Evolutionary conservation across 2,113 vertebrate genomes (phyloP), one percentile per base, ranked within the genome.

Genomic region (Saguinus midas): DNA sequence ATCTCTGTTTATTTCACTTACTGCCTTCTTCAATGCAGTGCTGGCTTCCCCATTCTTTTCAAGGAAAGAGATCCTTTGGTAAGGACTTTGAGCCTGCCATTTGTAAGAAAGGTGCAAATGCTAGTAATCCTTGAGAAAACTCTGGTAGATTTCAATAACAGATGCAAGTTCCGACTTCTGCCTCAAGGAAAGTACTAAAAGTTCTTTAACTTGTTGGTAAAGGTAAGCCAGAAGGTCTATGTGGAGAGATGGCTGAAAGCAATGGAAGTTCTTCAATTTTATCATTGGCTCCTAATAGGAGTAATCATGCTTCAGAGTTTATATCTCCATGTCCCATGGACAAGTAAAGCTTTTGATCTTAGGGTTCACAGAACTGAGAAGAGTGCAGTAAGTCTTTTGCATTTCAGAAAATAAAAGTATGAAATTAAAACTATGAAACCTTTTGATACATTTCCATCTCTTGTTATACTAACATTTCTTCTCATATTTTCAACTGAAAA

Each of bases 131-230:
- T 72, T 91, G 61, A 12, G 27, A 93, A 93, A 32, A 73, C 37
- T 78, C 52, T 29, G 48, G 37, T 35, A 92, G 43, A 78, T 97
- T 95, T 96, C 73, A 89, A 93, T 93, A 95, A 58, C 64, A 66
- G 45, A 55, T 57, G 12, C 40, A 96, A 93, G 91, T 66, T 48
- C 43, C 66, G 35, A 37, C 29, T 20, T 86, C 57, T 86, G 72
- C 92, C 87, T 82, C 52, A 83, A 95, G 78, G 64, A 86, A 96
- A 92, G 32, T 91, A 95, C 90, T 84, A 37, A 88, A 92, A 87
- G 3, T 90, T 32, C 17, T 95, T 12, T 27, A 12, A 3, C 17
- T 12, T 66, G 2, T 45, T 40, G 35, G 58, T 16, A 7, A n/a
- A 96, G 10, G 25, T 18, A 78, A 52, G 72, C 40, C 4, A 92